Conservation (phyloP, 1,140 invertebrate genomes). For the Musca domestica region DNA sequence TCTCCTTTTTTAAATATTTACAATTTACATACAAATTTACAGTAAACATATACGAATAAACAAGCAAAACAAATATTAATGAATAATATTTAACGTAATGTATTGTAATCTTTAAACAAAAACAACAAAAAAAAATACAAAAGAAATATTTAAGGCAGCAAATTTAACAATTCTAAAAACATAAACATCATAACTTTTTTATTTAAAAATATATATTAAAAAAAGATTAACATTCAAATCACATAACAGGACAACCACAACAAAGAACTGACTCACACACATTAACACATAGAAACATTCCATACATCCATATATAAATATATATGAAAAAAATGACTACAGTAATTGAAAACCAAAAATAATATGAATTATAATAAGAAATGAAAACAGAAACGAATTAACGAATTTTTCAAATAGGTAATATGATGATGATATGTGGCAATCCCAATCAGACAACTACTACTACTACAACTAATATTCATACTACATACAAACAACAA, state of each 20-base stretch:
- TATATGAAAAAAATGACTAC: background rate
- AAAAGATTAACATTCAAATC: background rate
- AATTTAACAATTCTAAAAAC: background rate
- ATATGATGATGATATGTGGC: slow-evolving; percentile 4
- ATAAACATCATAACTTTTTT: background rate
- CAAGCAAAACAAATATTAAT: slow-evolving; percentile 2
- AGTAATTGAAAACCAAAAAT: background rate
- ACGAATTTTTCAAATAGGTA: slow-evolving; percentile 17
- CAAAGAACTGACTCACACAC: slow-evolving; percentile 13
- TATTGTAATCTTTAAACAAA: background rate
- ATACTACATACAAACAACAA: slow-evolving; percentile 2
- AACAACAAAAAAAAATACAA: background rate
- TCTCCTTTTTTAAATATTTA: slow-evolving; percentile 19
- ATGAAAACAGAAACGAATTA: slow-evolving; percentile 13
- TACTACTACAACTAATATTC: background rate
- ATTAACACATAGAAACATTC: background rate
- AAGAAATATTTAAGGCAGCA: background rate
- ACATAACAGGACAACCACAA: too few species aligned
- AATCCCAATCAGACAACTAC: background rate
- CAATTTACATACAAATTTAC: slow-evolving; percentile 15
- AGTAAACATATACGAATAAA: background rate
- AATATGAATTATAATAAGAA: background rate
- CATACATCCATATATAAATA: too few species aligned
- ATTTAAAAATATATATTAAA: background rate
- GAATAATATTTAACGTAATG: background rate